These are phyloP conservation scores for Omphaloscelis lunosa DNA, from an alignment of 2,888 invertebrate genomes.

Conservation along the genomic window DNA sequence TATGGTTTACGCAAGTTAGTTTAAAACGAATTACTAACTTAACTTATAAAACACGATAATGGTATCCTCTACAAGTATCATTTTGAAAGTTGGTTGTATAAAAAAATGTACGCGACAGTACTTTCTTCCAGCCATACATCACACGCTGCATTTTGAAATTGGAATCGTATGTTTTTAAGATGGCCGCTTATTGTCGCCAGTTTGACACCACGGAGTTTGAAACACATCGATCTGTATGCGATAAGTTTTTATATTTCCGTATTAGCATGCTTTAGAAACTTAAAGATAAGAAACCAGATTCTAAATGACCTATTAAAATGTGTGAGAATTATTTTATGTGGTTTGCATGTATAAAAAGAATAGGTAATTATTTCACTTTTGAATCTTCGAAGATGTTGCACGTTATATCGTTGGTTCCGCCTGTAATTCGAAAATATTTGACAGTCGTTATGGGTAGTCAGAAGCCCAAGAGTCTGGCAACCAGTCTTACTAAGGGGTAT, in stretches of 20 bases:
- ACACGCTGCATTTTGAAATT: constrained; percentile 81
- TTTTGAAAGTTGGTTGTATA: neutral
- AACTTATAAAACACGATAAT: neutral
- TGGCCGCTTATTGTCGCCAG: constrained; percentile 81
- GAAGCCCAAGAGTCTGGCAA: neutral
- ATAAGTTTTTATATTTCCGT: constrained; percentile 62
- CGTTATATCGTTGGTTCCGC: too few species aligned
- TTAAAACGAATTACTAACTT: neutral
- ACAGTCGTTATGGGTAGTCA: neutral
- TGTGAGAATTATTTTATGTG: neutral
- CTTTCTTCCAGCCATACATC: constrained; percentile 74
- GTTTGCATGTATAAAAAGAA: too few species aligned
- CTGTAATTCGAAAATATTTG: neutral
- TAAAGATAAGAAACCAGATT: constrained; percentile 19
- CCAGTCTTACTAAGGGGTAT: neutral
- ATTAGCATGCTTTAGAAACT: constrained; percentile 41
- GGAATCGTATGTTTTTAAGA: constrained; percentile 88
- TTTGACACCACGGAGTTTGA: constrained; percentile 74
- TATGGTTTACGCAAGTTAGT: neutral
- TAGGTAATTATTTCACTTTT: too few species aligned
- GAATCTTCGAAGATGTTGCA: too few species aligned
- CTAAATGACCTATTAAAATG: constrained; percentile 8
- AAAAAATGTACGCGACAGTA: constrained; percentile 43
- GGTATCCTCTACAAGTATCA: neutral
- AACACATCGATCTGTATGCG: constrained; percentile 40